phyloP scores from a whole-genome alignment of 2,888 invertebrate species.

The Trypoxylon attenuatum region DNA sequence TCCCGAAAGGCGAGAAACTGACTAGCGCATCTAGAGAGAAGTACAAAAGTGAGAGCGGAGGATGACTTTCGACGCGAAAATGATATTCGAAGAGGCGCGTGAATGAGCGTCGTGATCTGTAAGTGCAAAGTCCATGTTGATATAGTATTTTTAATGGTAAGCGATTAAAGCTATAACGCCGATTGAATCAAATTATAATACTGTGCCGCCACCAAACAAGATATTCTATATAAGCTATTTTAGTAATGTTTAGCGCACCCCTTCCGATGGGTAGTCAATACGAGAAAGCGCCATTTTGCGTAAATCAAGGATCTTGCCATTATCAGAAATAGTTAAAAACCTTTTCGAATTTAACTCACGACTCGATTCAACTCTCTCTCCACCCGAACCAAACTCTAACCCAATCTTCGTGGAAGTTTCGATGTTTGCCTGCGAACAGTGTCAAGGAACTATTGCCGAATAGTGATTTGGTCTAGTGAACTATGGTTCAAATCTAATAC shows the following conservation, averaged over 20 bases:
- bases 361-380: too few species aligned
- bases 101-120: slow-evolving; percentile 26
- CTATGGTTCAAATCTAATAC: too few species aligned
- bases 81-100: slow-evolving; percentile 17
- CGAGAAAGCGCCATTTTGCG: slow-evolving; percentile 40
- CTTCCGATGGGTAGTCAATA: slow-evolving; percentile 55
- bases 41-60: slow-evolving; percentile 37
- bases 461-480: too few species aligned
- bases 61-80: background rate
- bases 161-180: slow-evolving; percentile 26
- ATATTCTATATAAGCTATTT: slow-evolving; percentile 43
- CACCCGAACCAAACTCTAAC: too few species aligned
- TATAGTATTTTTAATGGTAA: slow-evolving; percentile 40
- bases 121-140: slow-evolving; percentile 39
- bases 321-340: background rate
- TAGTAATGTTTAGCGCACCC: slow-evolving; percentile 31
- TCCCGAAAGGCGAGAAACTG: slow-evolving; percentile 24
- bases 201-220: slow-evolving; percentile 25
- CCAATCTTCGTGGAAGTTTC: too few species aligned
- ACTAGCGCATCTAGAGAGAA: slow-evolving; percentile 37
- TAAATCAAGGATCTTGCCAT: too few species aligned
- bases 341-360: too few species aligned
- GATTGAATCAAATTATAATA: slow-evolving; percentile 26
- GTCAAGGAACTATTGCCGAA: too few species aligned
- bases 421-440: too few species aligned